phyloP scores from a whole-genome alignment of 2,888 invertebrate species.

The Camponotus fellah region DNA sequence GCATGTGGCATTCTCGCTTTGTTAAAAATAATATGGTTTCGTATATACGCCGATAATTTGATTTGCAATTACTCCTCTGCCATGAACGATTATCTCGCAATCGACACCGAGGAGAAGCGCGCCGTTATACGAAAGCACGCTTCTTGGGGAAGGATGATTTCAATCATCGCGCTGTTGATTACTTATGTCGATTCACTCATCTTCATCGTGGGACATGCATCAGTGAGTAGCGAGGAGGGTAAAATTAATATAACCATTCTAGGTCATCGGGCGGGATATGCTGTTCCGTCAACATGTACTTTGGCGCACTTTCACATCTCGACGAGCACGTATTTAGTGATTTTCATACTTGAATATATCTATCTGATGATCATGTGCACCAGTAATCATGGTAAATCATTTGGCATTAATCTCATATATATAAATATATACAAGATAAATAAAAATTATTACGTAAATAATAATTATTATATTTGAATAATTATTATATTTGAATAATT shows the following conservation, averaged over 20 bases:
- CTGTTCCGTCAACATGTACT: constrained; percentile 40
- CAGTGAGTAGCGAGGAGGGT: not conserved
- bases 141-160: constrained; percentile 34
- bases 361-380: constrained; percentile 36
- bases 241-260: constrained; percentile 16
- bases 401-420: not conserved
- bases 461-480: not conserved
- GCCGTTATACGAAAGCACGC: constrained; percentile 41
- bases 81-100: constrained; percentile 35
- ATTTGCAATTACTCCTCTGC: constrained; percentile 43
- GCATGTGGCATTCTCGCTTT: constrained; percentile 47
- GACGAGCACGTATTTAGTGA: constrained; percentile 19
- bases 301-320: constrained; percentile 32
- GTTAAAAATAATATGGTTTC: constrained; percentile 41
- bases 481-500: not conserved
- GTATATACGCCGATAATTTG: constrained; percentile 39
- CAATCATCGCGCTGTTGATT: constrained; percentile 18
- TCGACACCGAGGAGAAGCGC: constrained; percentile 24
- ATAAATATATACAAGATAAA: too few relatives aligned
- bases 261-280: constrained; percentile 36
- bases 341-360: constrained; percentile 23
- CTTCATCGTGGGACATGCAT: constrained; percentile 34
- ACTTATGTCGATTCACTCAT: constrained; percentile 39
- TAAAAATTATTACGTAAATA: not conserved
- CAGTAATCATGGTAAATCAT: constrained; percentile 44